Conservation (phyloP, 2,888 invertebrate genomes). For the Theretra japonica region DNA sequence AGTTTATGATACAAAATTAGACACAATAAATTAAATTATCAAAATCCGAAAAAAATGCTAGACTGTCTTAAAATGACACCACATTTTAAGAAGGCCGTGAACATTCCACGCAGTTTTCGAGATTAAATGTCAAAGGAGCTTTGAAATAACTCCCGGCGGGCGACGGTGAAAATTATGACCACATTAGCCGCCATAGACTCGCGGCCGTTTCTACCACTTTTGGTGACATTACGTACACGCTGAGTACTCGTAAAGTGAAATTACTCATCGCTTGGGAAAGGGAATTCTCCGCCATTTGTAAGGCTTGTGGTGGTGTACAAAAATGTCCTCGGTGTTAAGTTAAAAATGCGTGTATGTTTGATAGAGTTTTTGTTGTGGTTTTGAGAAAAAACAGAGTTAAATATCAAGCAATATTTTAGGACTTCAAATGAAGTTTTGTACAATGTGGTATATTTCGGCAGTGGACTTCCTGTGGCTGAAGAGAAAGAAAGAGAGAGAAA, state of each 20-base stretch:
- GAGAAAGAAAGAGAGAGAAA: too few relatives aligned
- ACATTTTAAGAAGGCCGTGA: not conserved
- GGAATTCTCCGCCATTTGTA: not conserved
- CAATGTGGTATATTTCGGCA: too few relatives aligned
- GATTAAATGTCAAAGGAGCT: slow-evolving; percentile 6
- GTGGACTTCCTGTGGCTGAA: too few relatives aligned
- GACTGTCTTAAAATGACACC: not conserved
- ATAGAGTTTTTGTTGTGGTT: too few relatives aligned
- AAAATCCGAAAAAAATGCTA: too few relatives aligned
- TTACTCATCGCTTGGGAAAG: slow-evolving; percentile 1
- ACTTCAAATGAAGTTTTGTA: too few relatives aligned
- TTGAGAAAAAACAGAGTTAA: too few relatives aligned
- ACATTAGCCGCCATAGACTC: not conserved
- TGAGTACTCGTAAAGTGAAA: slow-evolving; percentile 21
- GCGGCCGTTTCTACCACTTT: not conserved
- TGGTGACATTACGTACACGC: slow-evolving; percentile 12
- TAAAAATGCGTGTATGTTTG: too few relatives aligned
- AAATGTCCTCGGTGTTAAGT: too few relatives aligned
- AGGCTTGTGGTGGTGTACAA: not conserved
- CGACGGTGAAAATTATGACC: not conserved
- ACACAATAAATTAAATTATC: too few relatives aligned
- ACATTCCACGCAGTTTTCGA: not conserved
- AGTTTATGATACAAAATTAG: too few relatives aligned
- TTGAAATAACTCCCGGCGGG: not conserved
- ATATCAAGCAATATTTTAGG: too few relatives aligned